These are phyloP conservation scores for Zootermopsis nevadensis DNA, from an alignment of 2,888 invertebrate species.

Conservation along the genomic window DNA sequence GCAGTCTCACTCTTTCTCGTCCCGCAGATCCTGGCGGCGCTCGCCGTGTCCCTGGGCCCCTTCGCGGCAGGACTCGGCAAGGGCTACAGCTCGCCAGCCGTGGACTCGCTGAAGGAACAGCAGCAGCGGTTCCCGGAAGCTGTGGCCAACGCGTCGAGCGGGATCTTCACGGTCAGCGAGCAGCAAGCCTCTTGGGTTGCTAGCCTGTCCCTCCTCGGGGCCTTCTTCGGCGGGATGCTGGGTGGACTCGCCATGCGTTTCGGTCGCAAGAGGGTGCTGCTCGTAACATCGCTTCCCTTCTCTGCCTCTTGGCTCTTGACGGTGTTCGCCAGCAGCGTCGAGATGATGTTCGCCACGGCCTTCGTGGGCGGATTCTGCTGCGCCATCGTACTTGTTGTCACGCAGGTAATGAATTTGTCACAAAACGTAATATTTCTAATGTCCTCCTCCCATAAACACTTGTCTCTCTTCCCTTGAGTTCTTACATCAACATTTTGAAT, in stretches of 20 bases:
- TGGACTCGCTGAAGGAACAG: slow-evolving; percentile 73
- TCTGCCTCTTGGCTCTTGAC: slow-evolving; percentile 86
- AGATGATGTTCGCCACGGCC: slow-evolving; percentile 85
- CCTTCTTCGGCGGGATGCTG: slow-evolving; percentile 81
- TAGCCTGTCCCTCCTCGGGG: slow-evolving; percentile 81
- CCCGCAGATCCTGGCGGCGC: slow-evolving; percentile 77
- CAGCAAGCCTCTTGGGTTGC: slow-evolving; percentile 87
- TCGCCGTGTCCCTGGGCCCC: slow-evolving; percentile 83
- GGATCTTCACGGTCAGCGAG: slow-evolving; percentile 60
- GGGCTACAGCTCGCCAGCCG: slow-evolving; percentile 85
- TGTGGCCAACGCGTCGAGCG: slow-evolving; percentile 17
- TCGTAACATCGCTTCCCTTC: slow-evolving; percentile 79
- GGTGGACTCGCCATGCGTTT: slow-evolving; percentile 83
- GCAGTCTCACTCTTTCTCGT: neutral
- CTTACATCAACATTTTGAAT: too few relatives aligned
- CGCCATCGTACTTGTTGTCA: slow-evolving; percentile 80
- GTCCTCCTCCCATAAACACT: too few relatives aligned
- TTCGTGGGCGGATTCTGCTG: slow-evolving; percentile 87
- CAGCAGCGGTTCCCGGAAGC: slow-evolving; percentile 53
- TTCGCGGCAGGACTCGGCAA: slow-evolving; percentile 84
- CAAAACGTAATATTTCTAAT: neutral
- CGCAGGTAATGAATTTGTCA: slow-evolving; percentile 67
- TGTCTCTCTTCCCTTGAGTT: too few relatives aligned
- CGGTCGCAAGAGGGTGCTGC: slow-evolving; percentile 77
- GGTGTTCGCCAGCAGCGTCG: slow-evolving; percentile 79